A percentile compares a stretch with the other conserved stretches of the same genome.
phyloP scores from a whole-genome alignment of 37 sponge, comb jelly and placozoan species.

The Beroe forskalii region DNA sequence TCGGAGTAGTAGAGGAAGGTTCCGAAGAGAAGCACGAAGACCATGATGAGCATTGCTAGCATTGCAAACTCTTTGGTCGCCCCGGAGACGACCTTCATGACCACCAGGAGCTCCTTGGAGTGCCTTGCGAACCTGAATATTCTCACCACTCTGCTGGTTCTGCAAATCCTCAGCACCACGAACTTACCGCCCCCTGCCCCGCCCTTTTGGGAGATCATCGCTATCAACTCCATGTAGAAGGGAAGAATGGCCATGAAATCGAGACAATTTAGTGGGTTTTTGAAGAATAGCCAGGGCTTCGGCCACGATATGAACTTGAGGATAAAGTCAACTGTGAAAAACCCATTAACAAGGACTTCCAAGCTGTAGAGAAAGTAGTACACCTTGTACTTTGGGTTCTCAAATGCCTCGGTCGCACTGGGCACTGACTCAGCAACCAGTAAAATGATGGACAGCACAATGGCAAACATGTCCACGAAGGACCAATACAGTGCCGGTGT shows the following conservation, averaged over 20 bases:
- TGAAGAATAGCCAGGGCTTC: constrained; percentile 55
- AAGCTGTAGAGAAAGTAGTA: constrained; percentile 55
- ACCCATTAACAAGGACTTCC: constrained; percentile 44
- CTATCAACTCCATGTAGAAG: constrained; percentile 55
- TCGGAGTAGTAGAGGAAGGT: constrained; percentile 53
- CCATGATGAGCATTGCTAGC: constrained; percentile 63
- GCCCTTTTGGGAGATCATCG: constrained; percentile 12
- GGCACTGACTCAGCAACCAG: constrained; percentile 54
- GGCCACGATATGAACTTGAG: constrained; percentile 55
- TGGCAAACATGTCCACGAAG: constrained; percentile 45
- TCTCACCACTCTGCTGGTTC: constrained; percentile 58
- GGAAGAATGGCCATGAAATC: constrained; percentile 60
- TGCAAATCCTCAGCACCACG: constrained; percentile 55
- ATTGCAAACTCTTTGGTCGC: constrained; percentile 52
- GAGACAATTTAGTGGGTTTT: constrained; percentile 52
- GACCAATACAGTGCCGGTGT: constrained; percentile 45
- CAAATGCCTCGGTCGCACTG: not conserved
- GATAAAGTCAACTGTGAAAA: constrained; percentile 53
- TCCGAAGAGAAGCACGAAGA: constrained; percentile 54
- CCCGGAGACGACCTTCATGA: constrained; percentile 6
- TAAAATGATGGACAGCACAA: constrained; percentile 29
- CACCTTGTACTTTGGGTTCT: constrained; percentile 2
- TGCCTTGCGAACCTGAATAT: constrained; percentile 60
- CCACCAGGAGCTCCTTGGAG: constrained; percentile 39
- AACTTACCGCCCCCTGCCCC: constrained; percentile 35